Evolutionary conservation across 1,140 invertebrate species (phyloP), one percentile per base, ranked within the genome.

Genomic region (Hypsibius dujardini): DNA sequence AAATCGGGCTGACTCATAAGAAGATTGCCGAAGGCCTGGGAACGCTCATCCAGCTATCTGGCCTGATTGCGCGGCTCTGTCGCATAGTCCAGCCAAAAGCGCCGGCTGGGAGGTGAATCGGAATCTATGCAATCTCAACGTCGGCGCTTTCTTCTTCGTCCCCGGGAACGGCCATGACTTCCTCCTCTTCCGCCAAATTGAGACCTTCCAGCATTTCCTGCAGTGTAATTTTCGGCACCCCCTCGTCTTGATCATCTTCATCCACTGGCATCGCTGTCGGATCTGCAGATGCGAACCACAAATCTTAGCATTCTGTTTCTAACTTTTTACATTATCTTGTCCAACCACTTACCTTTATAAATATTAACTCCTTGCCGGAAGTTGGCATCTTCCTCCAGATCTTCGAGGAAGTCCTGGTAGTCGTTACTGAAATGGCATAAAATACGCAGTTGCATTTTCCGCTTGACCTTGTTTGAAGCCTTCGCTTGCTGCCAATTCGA

Each of bases 161-260:
- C n/a, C n/a, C n/a, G n/a, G n/a, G n/a, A n/a, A n/a, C n/a, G n/a
- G n/a, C n/a, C n/a, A n/a, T n/a, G n/a, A n/a, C n/a, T n/a, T n/a
- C n/a, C n/a, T 69, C 56, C 70, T 80, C 80, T 47, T 79, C 77
- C 45, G 72, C 70, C 56, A 83, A 76, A 50, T 78, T 75, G 72
- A 98, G 81, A 81, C 98, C 95, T 74, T 98, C 93, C 72, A 98
- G 80, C 95, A 98, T 98, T 82, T 98, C 95, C 72, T 90, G 88
- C 1, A 98, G 82, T n/a, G 88, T 90, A 72, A 97, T 90, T 74
- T 86, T 83, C 1, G 93, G 94, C 15, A 86, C 78, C 46, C 82
- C 85, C 1, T 86, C 85, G 77, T 88, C 87, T 59, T 85, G 84
- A 60, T 86, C 82, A 77, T 84, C 83, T 76, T 88, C n/a, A 72